These are phyloP conservation scores for Tragelaphus strepsiceros DNA, from an alignment of 2,113 vertebrate genomes.

Conservation along the genomic window DNA sequence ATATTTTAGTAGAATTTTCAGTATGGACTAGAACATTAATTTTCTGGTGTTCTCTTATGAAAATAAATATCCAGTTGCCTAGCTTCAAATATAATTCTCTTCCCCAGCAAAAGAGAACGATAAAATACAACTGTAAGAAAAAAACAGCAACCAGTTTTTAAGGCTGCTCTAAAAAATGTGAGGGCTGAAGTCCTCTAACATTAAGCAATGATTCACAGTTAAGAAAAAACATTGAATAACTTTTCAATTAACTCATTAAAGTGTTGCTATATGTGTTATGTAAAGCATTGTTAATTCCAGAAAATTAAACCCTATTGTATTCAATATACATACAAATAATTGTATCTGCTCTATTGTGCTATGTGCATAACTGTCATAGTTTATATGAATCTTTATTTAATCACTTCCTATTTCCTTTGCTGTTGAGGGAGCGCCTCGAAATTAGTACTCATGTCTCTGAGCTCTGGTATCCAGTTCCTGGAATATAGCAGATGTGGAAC, in stretches of 20 bases:
- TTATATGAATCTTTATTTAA: background rate
- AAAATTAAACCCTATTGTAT: background rate
- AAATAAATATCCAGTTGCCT: background rate
- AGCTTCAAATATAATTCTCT: constrained; percentile 1
- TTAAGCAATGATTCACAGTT: background rate
- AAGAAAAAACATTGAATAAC: background rate
- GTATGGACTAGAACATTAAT: background rate
- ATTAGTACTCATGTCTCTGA: background rate
- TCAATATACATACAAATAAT: background rate
- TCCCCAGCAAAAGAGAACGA: background rate
- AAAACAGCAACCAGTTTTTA: background rate
- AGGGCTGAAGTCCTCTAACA: background rate
- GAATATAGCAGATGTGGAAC: background rate
- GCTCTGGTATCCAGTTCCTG: background rate
- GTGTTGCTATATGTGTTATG: background rate
- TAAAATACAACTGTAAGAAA: background rate
- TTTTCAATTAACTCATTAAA: constrained; percentile 1
- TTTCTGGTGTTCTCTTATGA: background rate
- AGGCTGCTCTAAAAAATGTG: background rate
- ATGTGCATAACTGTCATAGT: background rate
- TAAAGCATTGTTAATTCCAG: background rate
- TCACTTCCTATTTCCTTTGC: background rate
- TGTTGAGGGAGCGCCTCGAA: background rate
- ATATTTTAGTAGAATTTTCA: constrained; percentile 5
- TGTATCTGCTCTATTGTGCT: background rate